Evolutionary conservation across 2,888 invertebrate species (phyloP), one percentile per base, ranked within the genome.

Genomic region (Lithophane socia): DNA sequence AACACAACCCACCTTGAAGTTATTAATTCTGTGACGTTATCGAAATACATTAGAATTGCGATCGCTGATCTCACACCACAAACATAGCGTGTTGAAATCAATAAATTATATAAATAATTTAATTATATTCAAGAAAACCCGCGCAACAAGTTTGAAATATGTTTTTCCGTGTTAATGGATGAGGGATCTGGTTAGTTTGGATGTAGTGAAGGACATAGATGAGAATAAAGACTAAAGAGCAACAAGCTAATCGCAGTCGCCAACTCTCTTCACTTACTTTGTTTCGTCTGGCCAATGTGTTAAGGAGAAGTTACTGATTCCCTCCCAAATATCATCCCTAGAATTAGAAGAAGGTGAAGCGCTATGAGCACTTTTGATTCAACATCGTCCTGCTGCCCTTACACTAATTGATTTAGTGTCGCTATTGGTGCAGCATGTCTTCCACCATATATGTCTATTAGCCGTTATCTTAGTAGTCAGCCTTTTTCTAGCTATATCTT

Each of bases 1-100:
- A 74, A 74, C 52, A 69, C 60, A 65, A 54, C 3, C 65, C 63
- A 74, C 70, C 73, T 70, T 76, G 37, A 58, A 80, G 49, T 71
- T 63, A 72, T 85, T 71, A 29, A 68, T 77, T 82, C 71, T 54
- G 65, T 73, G 73, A 73, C 74, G 77, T 72, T 54, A 82, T 65
- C 18, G 42, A 63, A 85, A 75, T 63, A 73, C n/a, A 73, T 85
- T 49, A 47, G 24, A 67, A 76, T 66, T 64, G 42, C 47, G 47
- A 74, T 74, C 54, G 65, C 72, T 75, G 69, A 70, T 80, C 68
- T 47, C 73, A 64, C 13, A 84, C 16, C 13, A 60, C 65, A 63
- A 69, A 65, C 16, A 69, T 37, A 65, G 24, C 37, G 9, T 63
- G 29, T n/a, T 29, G 47, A 75, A 66, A 69, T 81, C 52, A 73